phyloP scores from a whole-genome alignment of 1,140 invertebrate genomes.

The Chrysoperla carnea region DNA sequence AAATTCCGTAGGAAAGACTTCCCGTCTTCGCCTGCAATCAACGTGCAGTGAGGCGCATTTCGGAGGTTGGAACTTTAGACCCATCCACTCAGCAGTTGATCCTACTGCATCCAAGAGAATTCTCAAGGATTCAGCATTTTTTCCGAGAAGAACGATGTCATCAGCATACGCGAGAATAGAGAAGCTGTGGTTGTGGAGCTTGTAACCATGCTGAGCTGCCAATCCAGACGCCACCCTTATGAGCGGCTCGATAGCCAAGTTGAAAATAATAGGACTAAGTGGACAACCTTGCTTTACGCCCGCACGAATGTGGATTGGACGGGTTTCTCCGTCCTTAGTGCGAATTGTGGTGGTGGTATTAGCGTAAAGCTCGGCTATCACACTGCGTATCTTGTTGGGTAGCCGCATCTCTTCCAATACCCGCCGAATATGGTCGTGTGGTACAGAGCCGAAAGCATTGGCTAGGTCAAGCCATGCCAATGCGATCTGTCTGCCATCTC shows the following conservation, averaged over 20 bases:
- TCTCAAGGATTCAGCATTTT: conserved; percentile 3
- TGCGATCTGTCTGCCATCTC: conserved; percentile 6
- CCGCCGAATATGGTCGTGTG: conserved; percentile 12
- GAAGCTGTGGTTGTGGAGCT: background rate
- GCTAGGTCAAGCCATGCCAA: conserved; percentile 17
- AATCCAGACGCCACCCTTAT: conserved; percentile 1
- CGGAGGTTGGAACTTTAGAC: conserved; percentile 11
- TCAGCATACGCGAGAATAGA: conserved; percentile 11
- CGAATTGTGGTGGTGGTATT: conserved; percentile 4
- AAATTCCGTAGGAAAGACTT: conserved; percentile 1
- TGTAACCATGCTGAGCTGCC: conserved; percentile 5
- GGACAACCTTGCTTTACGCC: conserved; percentile 23
- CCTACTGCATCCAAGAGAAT: conserved; percentile 5
- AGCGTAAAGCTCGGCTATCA: conserved; percentile 10
- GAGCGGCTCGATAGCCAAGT: conserved; percentile 19
- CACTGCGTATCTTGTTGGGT: background rate
- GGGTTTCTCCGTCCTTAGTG: conserved; percentile 3
- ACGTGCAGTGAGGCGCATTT: conserved; percentile 15
- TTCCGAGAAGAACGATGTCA: conserved; percentile 11
- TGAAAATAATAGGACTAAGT: conserved; percentile 21
- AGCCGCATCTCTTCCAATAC: conserved; percentile 5
- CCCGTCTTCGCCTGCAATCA: background rate
- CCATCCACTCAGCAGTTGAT: conserved; percentile 1
- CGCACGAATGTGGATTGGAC: conserved; percentile 10
- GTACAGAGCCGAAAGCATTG: conserved; percentile 17